These are phyloP conservation scores for Halesus radiatus DNA, from an alignment of 1,140 invertebrate species.

Conservation along the genomic window DNA sequence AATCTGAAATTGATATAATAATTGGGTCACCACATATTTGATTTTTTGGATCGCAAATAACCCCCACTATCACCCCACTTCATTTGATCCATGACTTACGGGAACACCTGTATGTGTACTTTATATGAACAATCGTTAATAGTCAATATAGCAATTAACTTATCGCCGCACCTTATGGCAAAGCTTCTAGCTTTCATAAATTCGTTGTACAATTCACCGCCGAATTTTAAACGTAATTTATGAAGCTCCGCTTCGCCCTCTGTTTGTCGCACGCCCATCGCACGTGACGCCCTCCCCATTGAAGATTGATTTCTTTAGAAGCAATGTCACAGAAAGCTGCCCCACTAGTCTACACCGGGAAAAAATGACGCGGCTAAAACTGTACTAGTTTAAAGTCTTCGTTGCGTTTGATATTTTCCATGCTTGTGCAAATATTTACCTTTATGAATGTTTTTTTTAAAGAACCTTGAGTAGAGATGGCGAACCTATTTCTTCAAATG, in stretches of 20 bases:
- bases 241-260: neutral
- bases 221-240: constrained; percentile 3
- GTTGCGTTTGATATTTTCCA: neutral
- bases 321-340: neutral
- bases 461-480: too few species aligned
- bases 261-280: neutral
- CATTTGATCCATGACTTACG: too few species aligned
- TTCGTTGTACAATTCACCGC: neutral
- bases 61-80: too few species aligned
- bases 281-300: neutral
- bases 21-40: too few species aligned
- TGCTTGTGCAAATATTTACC: neutral
- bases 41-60: too few species aligned
- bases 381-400: neutral
- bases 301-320: constrained; percentile 15
- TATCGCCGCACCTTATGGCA: neutral
- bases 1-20: too few species aligned
- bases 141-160: too few species aligned
- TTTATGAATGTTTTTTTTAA: neutral
- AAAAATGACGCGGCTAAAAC: neutral
- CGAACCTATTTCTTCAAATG: too few species aligned
- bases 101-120: too few species aligned
- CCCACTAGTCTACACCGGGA: neutral
- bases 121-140: too few species aligned
- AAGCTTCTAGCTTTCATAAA: neutral